These are phyloP conservation scores for Chloropsis hardwickii DNA, from an alignment of 2,113 vertebrate genomes.

Conservation along the genomic window DNA sequence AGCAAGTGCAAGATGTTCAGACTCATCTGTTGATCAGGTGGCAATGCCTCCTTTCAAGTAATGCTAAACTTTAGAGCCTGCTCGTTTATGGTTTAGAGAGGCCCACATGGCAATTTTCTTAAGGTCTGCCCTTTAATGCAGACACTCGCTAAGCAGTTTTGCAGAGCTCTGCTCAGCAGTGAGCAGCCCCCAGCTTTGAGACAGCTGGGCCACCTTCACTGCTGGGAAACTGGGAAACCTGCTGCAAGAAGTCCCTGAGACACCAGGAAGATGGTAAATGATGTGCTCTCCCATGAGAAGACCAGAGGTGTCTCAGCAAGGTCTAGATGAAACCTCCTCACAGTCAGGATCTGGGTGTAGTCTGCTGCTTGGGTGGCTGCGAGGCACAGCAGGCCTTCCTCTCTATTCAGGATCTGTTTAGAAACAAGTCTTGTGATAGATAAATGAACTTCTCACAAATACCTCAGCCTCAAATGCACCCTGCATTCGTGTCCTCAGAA, in stretches of 20 bases:
- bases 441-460: not conserved
- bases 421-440: not conserved
- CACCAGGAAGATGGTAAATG: rapidly evolving
- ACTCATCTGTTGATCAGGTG: slow-evolving; percentile 39
- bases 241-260: not conserved
- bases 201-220: not conserved
- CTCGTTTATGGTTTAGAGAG: not conserved
- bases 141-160: not conserved
- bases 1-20: not conserved
- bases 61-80: not conserved
- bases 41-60: not conserved
- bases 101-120: not conserved
- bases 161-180: not conserved
- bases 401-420: not conserved
- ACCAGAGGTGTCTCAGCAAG: not conserved
- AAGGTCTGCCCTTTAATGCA: not conserved
- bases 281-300: not conserved
- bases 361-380: not conserved
- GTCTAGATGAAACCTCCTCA: not conserved
- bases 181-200: not conserved
- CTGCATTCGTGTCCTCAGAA: not conserved
- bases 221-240: not conserved
- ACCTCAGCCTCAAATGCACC: not conserved
- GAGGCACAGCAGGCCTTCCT: not conserved
- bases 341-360: not conserved